Evolutionary conservation across 1,140 invertebrate genomes (phyloP).

Genomic region (Thaumatotibia leucotreta): DNA sequence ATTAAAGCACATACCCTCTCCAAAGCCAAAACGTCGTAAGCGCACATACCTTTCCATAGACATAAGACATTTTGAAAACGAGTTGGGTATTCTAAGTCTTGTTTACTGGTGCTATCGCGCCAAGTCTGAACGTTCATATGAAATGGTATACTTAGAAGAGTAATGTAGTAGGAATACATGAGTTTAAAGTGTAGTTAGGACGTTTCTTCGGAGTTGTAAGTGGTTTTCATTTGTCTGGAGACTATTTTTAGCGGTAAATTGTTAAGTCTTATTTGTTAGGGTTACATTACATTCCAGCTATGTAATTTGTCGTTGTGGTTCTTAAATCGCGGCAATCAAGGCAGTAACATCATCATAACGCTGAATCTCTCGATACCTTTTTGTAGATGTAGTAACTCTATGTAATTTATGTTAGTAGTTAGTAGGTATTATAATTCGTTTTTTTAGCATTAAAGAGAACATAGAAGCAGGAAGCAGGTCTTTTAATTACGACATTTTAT

Average conservation of each 20-base stretch:
- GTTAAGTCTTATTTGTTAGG: not conserved
- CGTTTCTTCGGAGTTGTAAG: not conserved
- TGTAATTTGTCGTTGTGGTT: not conserved
- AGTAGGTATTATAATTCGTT: too few species aligned
- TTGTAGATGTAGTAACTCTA: too few species aligned
- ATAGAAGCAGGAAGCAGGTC: too few species aligned
- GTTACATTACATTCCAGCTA: not conserved
- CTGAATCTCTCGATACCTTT: too few species aligned
- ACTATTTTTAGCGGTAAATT: not conserved
- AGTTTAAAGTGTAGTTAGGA: not conserved
- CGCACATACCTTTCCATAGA: not conserved
- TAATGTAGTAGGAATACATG: not conserved
- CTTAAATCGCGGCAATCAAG: too few species aligned
- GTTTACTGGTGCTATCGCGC: not conserved
- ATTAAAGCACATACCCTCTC: not conserved
- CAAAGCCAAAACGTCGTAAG: not conserved
- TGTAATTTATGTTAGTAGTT: too few species aligned
- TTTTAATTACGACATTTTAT: too few species aligned
- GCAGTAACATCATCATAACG: too few species aligned
- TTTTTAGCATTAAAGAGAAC: too few species aligned
- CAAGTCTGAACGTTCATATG: not conserved
- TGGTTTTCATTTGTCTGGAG: not conserved
- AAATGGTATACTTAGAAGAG: not conserved
- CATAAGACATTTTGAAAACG: not conserved
- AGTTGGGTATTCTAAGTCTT: not conserved